phyloP scores from a whole-genome alignment of 1,140 invertebrate genomes.

The Diachasmimorpha longicaudata region DNA sequence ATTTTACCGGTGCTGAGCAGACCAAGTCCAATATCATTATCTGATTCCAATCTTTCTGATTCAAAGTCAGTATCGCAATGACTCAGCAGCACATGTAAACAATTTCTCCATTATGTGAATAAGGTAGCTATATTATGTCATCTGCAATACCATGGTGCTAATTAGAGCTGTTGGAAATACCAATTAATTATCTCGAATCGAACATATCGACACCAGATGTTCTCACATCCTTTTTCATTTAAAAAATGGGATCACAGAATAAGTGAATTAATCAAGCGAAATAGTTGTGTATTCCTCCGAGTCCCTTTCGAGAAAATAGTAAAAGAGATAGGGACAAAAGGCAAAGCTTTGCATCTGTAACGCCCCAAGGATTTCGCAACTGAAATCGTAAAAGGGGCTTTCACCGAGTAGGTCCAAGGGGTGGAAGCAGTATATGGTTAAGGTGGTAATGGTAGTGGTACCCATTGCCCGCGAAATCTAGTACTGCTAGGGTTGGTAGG shows the following conservation, averaged over 20 bases:
- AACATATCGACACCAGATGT: too few species aligned
- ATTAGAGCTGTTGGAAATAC: too few species aligned
- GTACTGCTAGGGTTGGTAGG: background rate
- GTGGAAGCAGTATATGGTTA: background rate
- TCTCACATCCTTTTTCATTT: too few species aligned
- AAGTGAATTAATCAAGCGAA: background rate
- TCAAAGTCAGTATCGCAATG: too few species aligned
- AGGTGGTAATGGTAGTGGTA: slow-evolving; percentile 7
- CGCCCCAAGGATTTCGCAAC: slow-evolving; percentile 21
- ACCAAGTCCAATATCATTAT: too few species aligned
- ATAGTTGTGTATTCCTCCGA: background rate
- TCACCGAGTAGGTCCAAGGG: background rate
- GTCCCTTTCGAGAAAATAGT: background rate
- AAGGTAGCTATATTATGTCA: too few species aligned
- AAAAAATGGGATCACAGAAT: too few species aligned
- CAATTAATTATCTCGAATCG: too few species aligned
- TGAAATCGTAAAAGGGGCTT: slow-evolving; percentile 32
- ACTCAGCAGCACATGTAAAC: too few species aligned
- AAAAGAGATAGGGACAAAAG: slow-evolving; percentile 21
- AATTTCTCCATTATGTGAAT: too few species aligned
- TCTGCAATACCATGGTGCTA: too few species aligned
- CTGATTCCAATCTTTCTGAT: too few species aligned
- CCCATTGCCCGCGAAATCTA: background rate
- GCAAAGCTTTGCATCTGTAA: slow-evolving; percentile 37
- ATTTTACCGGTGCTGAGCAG: background rate